Percentiles rank a stretch among this genome's conserved stretches.
Evolutionary conservation across 30 jellyfish, hydroid and myxozoan species (phyloP).

Genomic region (Aurelia aurita complex sp. Pacific): DNA sequence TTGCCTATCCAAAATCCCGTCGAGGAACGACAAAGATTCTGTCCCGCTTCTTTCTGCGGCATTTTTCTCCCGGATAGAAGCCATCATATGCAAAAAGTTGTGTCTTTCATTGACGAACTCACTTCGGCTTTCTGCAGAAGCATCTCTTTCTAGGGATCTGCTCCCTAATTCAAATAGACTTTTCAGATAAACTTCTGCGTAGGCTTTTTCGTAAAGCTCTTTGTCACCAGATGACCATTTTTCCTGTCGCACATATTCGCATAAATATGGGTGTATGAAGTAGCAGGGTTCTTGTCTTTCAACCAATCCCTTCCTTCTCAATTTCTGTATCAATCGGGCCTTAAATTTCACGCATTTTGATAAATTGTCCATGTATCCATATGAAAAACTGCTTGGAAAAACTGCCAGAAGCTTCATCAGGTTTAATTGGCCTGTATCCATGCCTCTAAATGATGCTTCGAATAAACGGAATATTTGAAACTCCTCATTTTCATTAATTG

Average conservation of each 20-base stretch:
- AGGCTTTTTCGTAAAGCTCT: neutral
- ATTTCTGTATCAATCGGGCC: neutral
- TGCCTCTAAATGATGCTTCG: constrained; percentile 1
- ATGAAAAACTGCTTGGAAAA: constrained; percentile 36
- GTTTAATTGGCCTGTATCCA: neutral
- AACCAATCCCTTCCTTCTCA: neutral
- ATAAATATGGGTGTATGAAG: constrained; percentile 21
- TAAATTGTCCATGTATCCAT: constrained; percentile 3
- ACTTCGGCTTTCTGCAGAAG: neutral
- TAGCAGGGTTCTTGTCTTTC: neutral
- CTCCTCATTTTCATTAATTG: neutral
- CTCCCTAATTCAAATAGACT: constrained; percentile 12
- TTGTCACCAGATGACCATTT: constrained; percentile 6
- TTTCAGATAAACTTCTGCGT: neutral
- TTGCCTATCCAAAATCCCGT: neutral
- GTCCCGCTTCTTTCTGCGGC: too few species aligned
- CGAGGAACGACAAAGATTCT: neutral
- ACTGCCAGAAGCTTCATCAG: constrained; percentile 29
- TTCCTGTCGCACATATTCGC: neutral
- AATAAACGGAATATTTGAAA: neutral
- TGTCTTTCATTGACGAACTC: constrained; percentile 17
- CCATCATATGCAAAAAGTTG: constrained; percentile 9
- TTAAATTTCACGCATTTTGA: neutral
- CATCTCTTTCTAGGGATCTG: constrained; percentile 19
- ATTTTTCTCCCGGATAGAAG: neutral